Percentiles rank a stretch among this genome's conserved stretches.
These are phyloP conservation scores for Platanista minor DNA, from an alignment of 2,113 vertebrate genomes.

Conservation along the genomic window DNA sequence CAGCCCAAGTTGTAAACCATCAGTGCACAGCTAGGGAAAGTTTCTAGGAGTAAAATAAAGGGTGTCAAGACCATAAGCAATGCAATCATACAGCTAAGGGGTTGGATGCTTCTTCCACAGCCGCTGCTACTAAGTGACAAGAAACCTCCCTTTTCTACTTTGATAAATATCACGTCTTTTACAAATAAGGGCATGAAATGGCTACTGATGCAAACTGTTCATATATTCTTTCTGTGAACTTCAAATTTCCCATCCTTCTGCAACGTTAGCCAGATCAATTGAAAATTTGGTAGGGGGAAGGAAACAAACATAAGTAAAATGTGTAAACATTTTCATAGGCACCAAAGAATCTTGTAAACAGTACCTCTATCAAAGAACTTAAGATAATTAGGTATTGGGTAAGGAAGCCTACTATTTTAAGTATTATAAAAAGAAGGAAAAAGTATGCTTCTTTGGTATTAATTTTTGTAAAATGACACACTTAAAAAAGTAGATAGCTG, in stretches of 20 bases:
- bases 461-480: background rate
- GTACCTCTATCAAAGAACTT: background rate
- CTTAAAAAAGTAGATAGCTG: background rate
- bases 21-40: background rate
- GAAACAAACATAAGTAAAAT: background rate
- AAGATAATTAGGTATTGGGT: background rate
- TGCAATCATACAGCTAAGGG: background rate
- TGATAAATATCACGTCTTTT: background rate
- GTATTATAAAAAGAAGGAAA: background rate
- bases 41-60: background rate
- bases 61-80: background rate
- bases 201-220: background rate
- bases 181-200: background rate
- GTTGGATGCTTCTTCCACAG: background rate
- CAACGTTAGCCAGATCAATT: background rate
- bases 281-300: background rate
- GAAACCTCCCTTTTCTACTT: background rate
- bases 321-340: background rate
- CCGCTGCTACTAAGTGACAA: background rate
- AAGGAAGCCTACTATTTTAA: background rate
- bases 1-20: background rate
- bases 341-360: background rate
- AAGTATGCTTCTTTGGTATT: background rate
- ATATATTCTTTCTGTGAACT: background rate
- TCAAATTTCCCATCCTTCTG: background rate